Evolutionary conservation across 2,888 invertebrate genomes (phyloP).

Genomic region (Cheilosia pagana): DNA sequence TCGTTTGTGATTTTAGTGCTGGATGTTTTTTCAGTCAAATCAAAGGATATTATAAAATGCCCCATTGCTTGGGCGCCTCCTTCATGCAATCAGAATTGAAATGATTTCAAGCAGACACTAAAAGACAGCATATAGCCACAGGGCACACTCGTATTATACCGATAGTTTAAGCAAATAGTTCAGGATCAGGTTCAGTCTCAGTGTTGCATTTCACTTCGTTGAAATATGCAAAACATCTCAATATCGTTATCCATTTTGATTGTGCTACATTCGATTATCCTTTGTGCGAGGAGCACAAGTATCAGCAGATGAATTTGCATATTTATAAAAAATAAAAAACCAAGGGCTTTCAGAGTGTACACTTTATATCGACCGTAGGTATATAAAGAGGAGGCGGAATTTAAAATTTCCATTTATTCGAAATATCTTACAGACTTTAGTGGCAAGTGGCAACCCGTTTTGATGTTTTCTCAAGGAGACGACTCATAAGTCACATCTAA

Average conservation of each 20-base stretch:
- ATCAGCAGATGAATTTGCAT: conserved; percentile 50
- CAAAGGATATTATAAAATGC: conserved; percentile 38
- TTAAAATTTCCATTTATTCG: conserved; percentile 45
- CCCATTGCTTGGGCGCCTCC: conserved; percentile 44
- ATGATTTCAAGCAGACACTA: conserved; percentile 50
- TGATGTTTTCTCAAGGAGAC: conserved; percentile 59
- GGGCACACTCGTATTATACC: background rate
- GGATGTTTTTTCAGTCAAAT: background rate
- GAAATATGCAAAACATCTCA: conserved; percentile 73
- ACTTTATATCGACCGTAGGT: background rate
- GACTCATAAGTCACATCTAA: conserved; percentile 70
- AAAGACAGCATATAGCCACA: conserved; percentile 28
- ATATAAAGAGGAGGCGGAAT: background rate
- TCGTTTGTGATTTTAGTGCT: conserved; percentile 65
- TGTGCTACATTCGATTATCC: conserved; percentile 72
- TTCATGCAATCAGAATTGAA: conserved; percentile 59
- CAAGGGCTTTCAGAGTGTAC: conserved; percentile 34
- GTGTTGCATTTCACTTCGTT: conserved; percentile 64
- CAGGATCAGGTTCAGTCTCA: conserved; percentile 45
- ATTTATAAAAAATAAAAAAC: conserved; percentile 61
- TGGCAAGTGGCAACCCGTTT: conserved; percentile 51
- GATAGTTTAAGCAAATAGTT: conserved; percentile 70
- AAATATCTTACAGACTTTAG: conserved; percentile 51
- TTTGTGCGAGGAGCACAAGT: conserved; percentile 37
- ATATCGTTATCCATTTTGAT: conserved; percentile 72